Conservation (phyloP, 2,888 invertebrate species). For the Stramonita haemastoma region DNA sequence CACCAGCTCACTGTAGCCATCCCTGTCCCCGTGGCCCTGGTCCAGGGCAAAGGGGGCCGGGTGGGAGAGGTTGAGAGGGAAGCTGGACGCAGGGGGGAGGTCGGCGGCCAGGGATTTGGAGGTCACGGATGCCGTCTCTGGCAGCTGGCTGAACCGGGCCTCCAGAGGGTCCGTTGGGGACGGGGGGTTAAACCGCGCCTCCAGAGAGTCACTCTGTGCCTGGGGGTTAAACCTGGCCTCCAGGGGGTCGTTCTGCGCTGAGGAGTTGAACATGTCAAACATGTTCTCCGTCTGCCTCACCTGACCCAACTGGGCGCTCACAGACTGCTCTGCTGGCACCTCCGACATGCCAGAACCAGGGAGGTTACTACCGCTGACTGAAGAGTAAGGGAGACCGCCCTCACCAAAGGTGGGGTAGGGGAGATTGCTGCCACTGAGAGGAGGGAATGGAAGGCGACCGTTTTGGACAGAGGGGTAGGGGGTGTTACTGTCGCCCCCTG, state of each 20-base stretch:
- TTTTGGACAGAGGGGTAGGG: slow-evolving; percentile 2
- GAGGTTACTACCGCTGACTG: neutral
- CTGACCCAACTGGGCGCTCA: neutral
- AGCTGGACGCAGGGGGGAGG: neutral
- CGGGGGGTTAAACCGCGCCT: neutral
- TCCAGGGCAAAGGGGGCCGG: neutral
- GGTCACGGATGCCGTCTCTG: neutral
- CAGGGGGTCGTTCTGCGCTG: neutral
- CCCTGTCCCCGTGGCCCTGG: neutral
- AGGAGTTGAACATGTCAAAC: slow-evolving; percentile 15
- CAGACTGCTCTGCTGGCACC: neutral
- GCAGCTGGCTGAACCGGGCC: neutral
- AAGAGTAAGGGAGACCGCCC: neutral
- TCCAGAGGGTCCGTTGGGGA: neutral
- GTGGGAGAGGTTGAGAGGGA: slow-evolving; percentile 9
- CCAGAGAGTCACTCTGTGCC: neutral
- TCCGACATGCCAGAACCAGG: neutral
- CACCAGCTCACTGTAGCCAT: slow-evolving; percentile 15
- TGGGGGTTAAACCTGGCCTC: slow-evolving; percentile 8
- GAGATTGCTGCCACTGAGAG: slow-evolving; percentile 22
- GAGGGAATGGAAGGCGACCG: neutral
- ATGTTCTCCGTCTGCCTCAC: neutral
- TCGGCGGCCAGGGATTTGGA: neutral
- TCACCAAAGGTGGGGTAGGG: slow-evolving; percentile 16
- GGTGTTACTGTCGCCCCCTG: neutral